These are phyloP conservation scores for Steatocranus sp. DNA, from an alignment of 2,797 vertebrate species.

Conservation along the genomic window DNA sequence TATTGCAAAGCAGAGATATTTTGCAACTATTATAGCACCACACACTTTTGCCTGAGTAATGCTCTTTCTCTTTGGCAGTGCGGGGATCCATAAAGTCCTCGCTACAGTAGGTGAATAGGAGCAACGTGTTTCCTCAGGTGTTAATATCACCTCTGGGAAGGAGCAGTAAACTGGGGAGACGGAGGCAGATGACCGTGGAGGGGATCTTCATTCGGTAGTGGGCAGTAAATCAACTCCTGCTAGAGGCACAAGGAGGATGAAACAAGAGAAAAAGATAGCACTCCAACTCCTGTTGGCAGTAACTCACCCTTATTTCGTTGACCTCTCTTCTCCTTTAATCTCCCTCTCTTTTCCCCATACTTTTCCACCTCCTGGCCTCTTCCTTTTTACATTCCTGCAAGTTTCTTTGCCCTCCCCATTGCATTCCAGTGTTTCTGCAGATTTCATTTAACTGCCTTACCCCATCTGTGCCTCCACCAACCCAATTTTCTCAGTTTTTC, in stretches of 20 bases:
- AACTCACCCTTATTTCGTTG: background rate
- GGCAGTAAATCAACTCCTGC: conserved; percentile 51
- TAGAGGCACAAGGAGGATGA: conserved; percentile 16
- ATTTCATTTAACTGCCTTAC: background rate
- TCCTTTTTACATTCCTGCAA: background rate
- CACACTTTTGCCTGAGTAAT: conserved; percentile 10
- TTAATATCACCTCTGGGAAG: conserved; percentile 40
- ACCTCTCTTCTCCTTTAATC: background rate
- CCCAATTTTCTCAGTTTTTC: conserved; percentile 27
- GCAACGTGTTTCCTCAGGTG: conserved; percentile 23
- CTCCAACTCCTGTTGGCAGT: background rate
- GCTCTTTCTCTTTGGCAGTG: background rate
- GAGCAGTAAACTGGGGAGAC: conserved; percentile 26
- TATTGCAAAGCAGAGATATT: background rate
- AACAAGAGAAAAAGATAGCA: conserved; percentile 13
- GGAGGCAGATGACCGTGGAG: conserved; percentile 12
- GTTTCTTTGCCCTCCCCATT: background rate
- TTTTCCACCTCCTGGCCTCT: background rate
- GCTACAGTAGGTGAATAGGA: conserved; percentile 35
- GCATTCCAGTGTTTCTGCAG: background rate
- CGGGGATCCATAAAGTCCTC: conserved; percentile 25
- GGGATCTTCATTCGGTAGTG: conserved; percentile 31
- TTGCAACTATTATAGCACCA: background rate
- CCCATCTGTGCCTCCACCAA: conserved; percentile 17
- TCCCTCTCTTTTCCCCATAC: background rate